Base-by-base conservation (phyloP, 2,113 vertebrate species). In the Dermatemys mawii region DNA sequence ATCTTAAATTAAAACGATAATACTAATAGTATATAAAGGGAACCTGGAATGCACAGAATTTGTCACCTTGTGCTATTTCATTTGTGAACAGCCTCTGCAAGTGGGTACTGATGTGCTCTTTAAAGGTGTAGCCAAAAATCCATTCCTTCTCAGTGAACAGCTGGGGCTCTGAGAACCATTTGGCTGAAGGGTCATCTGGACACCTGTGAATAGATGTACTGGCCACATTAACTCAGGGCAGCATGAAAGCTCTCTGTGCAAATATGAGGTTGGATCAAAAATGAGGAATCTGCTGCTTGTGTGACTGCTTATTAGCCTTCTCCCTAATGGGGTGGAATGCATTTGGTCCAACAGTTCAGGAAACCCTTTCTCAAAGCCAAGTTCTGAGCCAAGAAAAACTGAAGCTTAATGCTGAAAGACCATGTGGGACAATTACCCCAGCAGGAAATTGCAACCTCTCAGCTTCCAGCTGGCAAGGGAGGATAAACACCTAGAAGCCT, bases 261-360 rank as follows among this genome's bases (percentile, higher is more conserved):
- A 75, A 89, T 76, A 41, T 90, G 55, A 84, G 67, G 76, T 86
- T 75, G 89, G 48, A 55, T 46, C 87, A 78, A 82, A 87, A 63
- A 90, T 14, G 48, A 90, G 55, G 35, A 83, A 60, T 41, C 46
- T 63, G 60, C 79, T 53, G 9, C 54, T 87, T 88, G 81, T 78
- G 83, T 87, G 86, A 87, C 79, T 48, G 73, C 83, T 96, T 50
- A 81, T 81, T 91, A 87, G 70, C 81, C 84, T 87, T 92, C 91
- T 95, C 90, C 85, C 92, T 93, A 96, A 95, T 95, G 94, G 89
- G 87, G 84, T 87, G 78, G 87, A 90, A 96, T 85, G 46, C 76
- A 90, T 87, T 94, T 90, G 91, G 67, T 81, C 88, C 75, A 84
- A 46, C 46, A 78, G 83, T 91, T 90, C 83, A 84, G 88, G 48